A percentile compares a stretch with the other conserved stretches of the same genome.
Evolutionary conservation across 2,888 invertebrate species (phyloP).

Genomic region (Temnothorax unifasciatus): DNA sequence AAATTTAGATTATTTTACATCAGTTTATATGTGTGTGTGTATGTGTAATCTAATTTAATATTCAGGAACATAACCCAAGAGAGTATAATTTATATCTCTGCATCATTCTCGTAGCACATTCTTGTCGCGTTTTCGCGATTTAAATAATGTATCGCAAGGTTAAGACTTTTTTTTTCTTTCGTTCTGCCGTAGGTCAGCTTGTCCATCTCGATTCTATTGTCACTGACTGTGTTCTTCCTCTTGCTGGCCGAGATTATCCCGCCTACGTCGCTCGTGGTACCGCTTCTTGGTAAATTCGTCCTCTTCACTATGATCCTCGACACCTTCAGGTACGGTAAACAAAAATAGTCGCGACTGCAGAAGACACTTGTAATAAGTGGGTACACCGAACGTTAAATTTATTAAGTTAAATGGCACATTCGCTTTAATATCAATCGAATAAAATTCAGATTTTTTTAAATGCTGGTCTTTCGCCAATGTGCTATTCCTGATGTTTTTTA

Average conservation of each 20-base stretch:
- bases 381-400: neutral
- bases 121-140: neutral
- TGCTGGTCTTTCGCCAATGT: neutral
- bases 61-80: neutral
- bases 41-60: neutral
- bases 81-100: neutral
- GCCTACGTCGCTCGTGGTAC: constrained; percentile 97
- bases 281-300: constrained; percentile 97
- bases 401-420: neutral
- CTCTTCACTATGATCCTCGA: constrained; percentile 98
- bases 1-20: constrained; percentile 3
- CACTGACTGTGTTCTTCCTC: constrained; percentile 98
- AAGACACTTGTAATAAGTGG: neutral
- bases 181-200: constrained; percentile 91
- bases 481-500: neutral
- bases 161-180: neutral
- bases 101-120: neutral
- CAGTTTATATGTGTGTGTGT: neutral
- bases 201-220: constrained; percentile 97
- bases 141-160: neutral
- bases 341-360: neutral
- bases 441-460: neutral
- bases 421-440: neutral
- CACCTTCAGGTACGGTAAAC: constrained; percentile 92
- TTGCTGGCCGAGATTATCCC: constrained; percentile 95